Evolutionary conservation across 23 tunicate species (phyloP), one percentile per base, ranked within the genome.

Genomic region (Trididemnum clinides): DNA sequence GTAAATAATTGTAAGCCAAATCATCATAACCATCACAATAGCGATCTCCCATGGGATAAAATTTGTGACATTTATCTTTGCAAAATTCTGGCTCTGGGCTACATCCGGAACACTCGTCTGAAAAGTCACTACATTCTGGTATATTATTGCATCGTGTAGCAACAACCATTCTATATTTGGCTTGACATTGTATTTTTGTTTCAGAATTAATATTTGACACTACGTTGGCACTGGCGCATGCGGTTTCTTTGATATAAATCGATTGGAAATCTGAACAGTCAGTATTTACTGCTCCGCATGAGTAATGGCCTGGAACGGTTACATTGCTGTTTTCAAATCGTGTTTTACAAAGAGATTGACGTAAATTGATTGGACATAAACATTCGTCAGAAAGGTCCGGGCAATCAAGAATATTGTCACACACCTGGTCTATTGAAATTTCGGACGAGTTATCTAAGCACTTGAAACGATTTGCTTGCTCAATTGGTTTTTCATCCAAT

Each of bases 41-140:
- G 54, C 80, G 54, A 39, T 73, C 80, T 10, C 80, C 80, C 57
- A 73, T 7, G 38, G 28, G 80, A 73, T 73, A 73, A 38, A 73
- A 73, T 1, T 20, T 20, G 27, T 28, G 54, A 30, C 80, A 73
- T 20, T 3, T 4, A 38, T 73, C 80, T 5, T 73, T 23, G 38
- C 80, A 73, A 73, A 73, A 73, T 5, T 35, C 34, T 69, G 36
- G 25, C 57, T 29, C 12, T 69, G 69, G 69, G 37, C 37, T 10
- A 4, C 5, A 3, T 4, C 22, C 36, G 37, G 37, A 20, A 37
- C 80, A 73, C 80, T 73, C 80, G 29, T 73, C 80, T 7, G 7
- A 1, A 38, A 73, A 73, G 28, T 73, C 28, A 29, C 54, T 19
- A 57, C 80, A 73, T 39, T 73, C 80, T 19, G 80, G 80, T 73